Conservation (phyloP, 2,113 vertebrate genomes). For the Syrmaticus mikado region DNA sequence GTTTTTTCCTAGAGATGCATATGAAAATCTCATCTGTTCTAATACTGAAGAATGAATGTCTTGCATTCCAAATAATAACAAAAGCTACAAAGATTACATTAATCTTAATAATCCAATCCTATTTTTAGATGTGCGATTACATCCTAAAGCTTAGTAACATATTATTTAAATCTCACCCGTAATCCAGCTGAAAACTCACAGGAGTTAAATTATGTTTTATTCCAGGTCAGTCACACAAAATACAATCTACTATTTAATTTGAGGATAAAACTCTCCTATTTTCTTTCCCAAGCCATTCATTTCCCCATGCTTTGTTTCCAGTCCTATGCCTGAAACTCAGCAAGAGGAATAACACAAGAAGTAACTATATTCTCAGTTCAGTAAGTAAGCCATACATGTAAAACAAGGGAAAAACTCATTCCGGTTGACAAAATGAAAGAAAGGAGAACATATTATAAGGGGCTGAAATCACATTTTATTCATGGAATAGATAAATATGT, state of each 20-base stretch:
- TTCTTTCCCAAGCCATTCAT: neutral
- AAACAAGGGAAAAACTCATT: neutral
- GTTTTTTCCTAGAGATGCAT: neutral
- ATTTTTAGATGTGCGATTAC: constrained; percentile 57
- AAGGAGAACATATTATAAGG: neutral
- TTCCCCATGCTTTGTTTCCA: neutral
- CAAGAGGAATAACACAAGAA: neutral
- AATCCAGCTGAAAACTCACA: constrained; percentile 18
- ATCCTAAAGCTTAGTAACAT: constrained; percentile 52
- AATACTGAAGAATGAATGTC: neutral
- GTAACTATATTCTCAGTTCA: constrained; percentile 9
- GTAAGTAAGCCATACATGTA: neutral
- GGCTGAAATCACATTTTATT: neutral
- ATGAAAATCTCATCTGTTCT: neutral
- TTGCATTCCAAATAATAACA: constrained; percentile 50
- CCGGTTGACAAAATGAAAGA: neutral
- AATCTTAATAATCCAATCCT: constrained; percentile 68
- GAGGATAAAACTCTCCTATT: neutral
- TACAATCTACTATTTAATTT: neutral
- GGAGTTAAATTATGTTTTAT: constrained; percentile 12
- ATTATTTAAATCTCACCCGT: constrained; percentile 60
- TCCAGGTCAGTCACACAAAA: constrained; percentile 13
- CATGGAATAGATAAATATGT: neutral
- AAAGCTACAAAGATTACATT: constrained; percentile 52
- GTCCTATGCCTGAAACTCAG: neutral